Evolutionary conservation across 1,140 invertebrate genomes (phyloP).

Genomic region (Zaprionus vittiger): DNA sequence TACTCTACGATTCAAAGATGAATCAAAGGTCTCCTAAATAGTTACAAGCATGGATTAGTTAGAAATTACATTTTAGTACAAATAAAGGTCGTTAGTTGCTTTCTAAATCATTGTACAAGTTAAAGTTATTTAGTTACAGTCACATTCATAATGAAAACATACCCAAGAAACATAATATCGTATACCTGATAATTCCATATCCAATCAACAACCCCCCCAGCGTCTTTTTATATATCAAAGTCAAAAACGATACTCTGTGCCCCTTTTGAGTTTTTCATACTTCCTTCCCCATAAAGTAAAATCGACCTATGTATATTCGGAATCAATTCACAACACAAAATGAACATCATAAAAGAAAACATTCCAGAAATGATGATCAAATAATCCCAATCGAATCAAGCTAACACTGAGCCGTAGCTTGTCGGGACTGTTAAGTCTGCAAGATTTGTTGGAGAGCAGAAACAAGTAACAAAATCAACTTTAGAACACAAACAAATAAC

Average conservation of each 20-base stretch:
- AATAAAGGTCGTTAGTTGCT: neutral
- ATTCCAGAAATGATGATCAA: conserved; percentile 51
- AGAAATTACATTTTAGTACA: neutral
- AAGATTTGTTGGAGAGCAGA: neutral
- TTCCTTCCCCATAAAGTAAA: neutral
- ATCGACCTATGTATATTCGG: neutral
- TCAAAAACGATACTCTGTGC: conserved; percentile 84
- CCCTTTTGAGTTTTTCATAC: conserved; percentile 52
- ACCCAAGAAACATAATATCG: conserved; percentile 84
- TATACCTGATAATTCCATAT: conserved; percentile 85
- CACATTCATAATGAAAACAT: conserved; percentile 53
- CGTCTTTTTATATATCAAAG: conserved; percentile 89
- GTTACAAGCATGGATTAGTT: neutral
- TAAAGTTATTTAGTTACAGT: conserved; percentile 49
- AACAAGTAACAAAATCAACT: neutral
- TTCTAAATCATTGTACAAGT: neutral
- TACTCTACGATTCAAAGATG: conserved; percentile 7
- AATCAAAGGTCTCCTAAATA: neutral
- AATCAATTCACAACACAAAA: neutral
- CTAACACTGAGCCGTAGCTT: neutral
- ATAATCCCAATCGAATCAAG: neutral
- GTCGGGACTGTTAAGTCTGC: neutral
- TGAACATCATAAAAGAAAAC: conserved; percentile 4
- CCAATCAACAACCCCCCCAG: conserved; percentile 90
- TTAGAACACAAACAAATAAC: neutral